Evolutionary conservation across 2,888 invertebrate species (phyloP), one percentile per base, ranked within the genome.

Genomic region (Tryphoninae sp.): DNA sequence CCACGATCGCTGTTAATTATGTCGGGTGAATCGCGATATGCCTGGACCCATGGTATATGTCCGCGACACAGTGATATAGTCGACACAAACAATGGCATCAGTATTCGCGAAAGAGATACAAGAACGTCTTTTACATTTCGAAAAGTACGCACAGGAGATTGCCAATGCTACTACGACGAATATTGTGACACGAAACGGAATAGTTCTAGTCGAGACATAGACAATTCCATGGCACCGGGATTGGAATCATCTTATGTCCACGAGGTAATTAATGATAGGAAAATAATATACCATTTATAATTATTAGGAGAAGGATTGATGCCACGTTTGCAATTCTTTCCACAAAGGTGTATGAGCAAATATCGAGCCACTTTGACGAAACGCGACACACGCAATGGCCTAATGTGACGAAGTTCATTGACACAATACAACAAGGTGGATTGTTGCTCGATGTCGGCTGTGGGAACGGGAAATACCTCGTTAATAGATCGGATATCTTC

Each of bases 381-480:
- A 99, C 99, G 0, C 94, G 99, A 13, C 97, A 98, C 92, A 96
- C 96, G 87, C 96, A 97, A 19, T 99, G 99, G 99, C 98, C 98
- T 0, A 95, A 95, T 84, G 98, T 99, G 0, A 93, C 95, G 0
- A 93, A 95, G 84, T 99, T 99, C 92, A 92, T 98, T 40, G 91
- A 94, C 16, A 93, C 92, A 4, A 94, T 97, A 83, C 91, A 94
- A 0, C 78, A 91, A 0, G 97, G 96, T 0, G 94, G 96, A 0
- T 90, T 98, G 9, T 90, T 99, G 13, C 90, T 98, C 3, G 99
- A 99, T 92, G 95, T 99, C 51, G 99, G 99, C 6, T 98, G 99
- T 92, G 99, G 99, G 9, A 99, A 99, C 93, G 99, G 99, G 55
- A 99, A 99, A 94, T 99, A 99, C 92, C 94, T 99, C 75, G 86